Evolutionary conservation across 2,797 vertebrate species (phyloP), one percentile per base, ranked within the genome.

Genomic region (Muraenolepis orangiensis): DNA sequence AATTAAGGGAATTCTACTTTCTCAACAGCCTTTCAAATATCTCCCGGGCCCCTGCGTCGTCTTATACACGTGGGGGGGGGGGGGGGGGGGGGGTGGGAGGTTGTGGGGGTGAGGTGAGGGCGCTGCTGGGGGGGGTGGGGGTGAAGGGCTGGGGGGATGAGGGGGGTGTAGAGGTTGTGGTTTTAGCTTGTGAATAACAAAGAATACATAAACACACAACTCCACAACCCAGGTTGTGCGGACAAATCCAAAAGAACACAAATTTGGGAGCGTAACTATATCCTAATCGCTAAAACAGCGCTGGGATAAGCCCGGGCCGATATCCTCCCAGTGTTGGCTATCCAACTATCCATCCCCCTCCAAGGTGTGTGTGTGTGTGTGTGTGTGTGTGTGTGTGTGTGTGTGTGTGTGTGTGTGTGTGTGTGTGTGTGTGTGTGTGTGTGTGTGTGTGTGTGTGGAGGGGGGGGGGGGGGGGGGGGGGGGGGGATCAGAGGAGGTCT

Each of bases 1-100:
- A 85, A 89, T 89, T 86, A 76, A 79, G 85, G 80, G 86, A 90
- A 86, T 91, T 91, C n/a, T 90, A 90, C 86, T 91, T 83, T 90
- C 83, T 83, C 87, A 90, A 89, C 89, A 89, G 76, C 74, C 79
- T 73, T 66, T 71, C 66, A 67, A 67, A 67, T 31, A 67, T 67
- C 46, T 51, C 18, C 46, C 82, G 88, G 61, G 71, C 80, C 77
- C 84, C 87, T 80, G 89, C 83, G 88, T 88, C 85, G 73, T 42
- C 46, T 4, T 34, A 34, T 51, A n/a, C 46, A 51, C 18, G n/a
- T n/a, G 46, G 46, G 46, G 40, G 5, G 18, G 40, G 13, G 1
- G 14, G 40, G 40, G 40, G 40, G 40, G 40, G 40, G 40, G 40
- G 40, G 40, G 40, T 13, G 40, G 13, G 40, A 13, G 40, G 40